phyloP scores from a whole-genome alignment of 2,797 vertebrate species.

The Tauraco hartlaubi region DNA sequence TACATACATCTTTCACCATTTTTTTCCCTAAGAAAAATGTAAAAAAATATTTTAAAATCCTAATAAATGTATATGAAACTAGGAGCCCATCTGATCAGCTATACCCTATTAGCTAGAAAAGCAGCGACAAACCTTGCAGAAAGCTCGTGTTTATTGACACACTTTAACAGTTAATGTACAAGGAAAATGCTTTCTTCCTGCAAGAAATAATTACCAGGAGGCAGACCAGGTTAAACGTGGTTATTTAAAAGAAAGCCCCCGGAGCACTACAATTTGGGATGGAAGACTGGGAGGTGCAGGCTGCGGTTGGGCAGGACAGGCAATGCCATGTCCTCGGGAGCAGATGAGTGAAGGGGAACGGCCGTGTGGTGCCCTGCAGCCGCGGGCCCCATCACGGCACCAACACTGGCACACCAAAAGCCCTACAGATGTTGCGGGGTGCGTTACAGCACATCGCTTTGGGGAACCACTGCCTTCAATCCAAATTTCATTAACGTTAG shows the following conservation, averaged over 20 bases:
- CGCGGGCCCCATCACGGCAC: fast-evolving
- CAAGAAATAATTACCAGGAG: not conserved
- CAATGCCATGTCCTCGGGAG: fast-evolving
- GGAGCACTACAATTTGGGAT: not conserved
- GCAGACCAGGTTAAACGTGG: not conserved
- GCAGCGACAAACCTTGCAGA: not conserved
- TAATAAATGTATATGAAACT: not conserved
- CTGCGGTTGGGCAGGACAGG: fast-evolving
- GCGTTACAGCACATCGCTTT: not conserved
- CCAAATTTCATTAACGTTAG: not conserved
- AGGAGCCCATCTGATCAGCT: not conserved
- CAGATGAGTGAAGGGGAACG: fast-evolving
- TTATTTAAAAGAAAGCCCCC: not conserved
- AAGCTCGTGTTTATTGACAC: not conserved
- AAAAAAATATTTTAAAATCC: not conserved
- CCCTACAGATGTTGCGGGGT: not conserved
- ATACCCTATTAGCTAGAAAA: not conserved
- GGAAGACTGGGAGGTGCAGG: not conserved
- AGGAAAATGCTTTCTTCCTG: not conserved
- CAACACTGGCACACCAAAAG: fast-evolving
- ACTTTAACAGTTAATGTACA: not conserved
- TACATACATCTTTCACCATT: not conserved
- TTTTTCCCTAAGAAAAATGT: not conserved
- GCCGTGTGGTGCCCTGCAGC: fast-evolving
- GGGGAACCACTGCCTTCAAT: not conserved